Percentiles rank a stretch among this genome's conserved stretches.
These are phyloP conservation scores for Hippocampus comes DNA, from an alignment of 2,113 vertebrate species.

Conservation along the genomic window DNA sequence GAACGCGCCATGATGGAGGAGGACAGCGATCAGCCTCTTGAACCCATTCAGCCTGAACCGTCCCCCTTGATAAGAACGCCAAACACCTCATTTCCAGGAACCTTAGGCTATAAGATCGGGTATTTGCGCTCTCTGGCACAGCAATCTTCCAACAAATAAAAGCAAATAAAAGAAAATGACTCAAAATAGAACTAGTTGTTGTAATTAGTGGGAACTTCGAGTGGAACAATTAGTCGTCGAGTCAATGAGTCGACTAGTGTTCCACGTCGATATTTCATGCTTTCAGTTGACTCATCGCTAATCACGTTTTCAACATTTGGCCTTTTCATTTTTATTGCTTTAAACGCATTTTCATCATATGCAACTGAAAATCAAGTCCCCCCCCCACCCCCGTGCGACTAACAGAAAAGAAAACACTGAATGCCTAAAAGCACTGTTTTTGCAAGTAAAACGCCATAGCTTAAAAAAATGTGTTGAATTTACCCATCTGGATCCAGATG, in stretches of 20 bases:
- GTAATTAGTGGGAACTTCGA: too few relatives aligned
- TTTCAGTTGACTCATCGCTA: too few relatives aligned
- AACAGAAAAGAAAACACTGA: too few relatives aligned
- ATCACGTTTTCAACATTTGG: too few relatives aligned
- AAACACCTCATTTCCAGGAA: constrained; percentile 72
- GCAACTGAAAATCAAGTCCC: too few relatives aligned
- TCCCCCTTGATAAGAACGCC: constrained; percentile 69
- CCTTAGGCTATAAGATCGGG: constrained; percentile 67
- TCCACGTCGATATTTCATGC: neutral
- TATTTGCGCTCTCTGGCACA: constrained; percentile 5
- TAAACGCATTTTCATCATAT: too few relatives aligned
- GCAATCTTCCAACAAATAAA: neutral
- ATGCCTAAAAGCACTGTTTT: too few relatives aligned
- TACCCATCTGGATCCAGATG: too few relatives aligned
- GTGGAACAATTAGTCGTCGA: neutral
- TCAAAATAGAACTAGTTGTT: neutral
- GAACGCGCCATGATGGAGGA: constrained; percentile 12
- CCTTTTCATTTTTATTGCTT: too few relatives aligned
- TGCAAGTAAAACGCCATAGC: too few relatives aligned
- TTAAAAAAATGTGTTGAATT: too few relatives aligned
- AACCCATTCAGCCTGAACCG: constrained; percentile 44
- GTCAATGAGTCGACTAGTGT: neutral
- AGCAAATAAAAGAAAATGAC: neutral
- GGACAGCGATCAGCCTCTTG: constrained; percentile 32
- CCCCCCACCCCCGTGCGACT: too few relatives aligned